Conservation (phyloP, 2,113 vertebrate species). For the Onychorhynchus coronatus region DNA sequence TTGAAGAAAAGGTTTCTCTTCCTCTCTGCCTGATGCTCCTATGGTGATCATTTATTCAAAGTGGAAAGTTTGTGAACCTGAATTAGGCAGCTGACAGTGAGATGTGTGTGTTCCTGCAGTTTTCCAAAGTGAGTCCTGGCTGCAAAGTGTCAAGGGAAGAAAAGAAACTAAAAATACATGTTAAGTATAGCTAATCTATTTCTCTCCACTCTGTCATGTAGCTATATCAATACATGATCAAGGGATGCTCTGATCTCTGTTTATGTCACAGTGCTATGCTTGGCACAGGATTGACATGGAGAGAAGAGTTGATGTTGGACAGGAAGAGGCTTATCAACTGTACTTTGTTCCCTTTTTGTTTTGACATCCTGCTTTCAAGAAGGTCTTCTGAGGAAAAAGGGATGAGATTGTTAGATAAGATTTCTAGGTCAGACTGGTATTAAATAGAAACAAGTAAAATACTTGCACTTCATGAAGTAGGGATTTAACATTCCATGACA, state of each 20-base stretch:
- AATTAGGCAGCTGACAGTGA: not conserved
- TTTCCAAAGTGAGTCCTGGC: not conserved
- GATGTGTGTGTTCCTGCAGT: not conserved
- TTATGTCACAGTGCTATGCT: not conserved
- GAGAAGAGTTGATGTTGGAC: not conserved
- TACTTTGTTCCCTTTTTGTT: not conserved
- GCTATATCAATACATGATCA: not conserved
- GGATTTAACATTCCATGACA: not conserved
- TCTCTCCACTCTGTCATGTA: not conserved
- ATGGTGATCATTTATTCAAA: not conserved
- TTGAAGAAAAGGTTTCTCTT: not conserved
- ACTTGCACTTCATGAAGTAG: not conserved
- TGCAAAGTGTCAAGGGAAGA: not conserved
- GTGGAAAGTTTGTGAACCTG: not conserved
- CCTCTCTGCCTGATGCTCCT: not conserved
- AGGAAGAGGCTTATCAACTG: not conserved
- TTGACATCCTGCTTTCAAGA: not conserved
- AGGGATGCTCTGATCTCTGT: not conserved
- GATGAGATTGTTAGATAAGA: not conserved
- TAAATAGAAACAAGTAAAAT: conserved; percentile 3
- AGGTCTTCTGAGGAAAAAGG: not conserved
- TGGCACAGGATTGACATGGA: not conserved
- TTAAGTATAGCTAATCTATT: not conserved
- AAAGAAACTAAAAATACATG: not conserved
- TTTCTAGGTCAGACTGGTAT: not conserved